Percentiles rank a stretch among this genome's conserved stretches.
These are phyloP conservation scores for Ommatoiulus sabulosus DNA, from an alignment of 2,888 invertebrate genomes.

Conservation along the genomic window DNA sequence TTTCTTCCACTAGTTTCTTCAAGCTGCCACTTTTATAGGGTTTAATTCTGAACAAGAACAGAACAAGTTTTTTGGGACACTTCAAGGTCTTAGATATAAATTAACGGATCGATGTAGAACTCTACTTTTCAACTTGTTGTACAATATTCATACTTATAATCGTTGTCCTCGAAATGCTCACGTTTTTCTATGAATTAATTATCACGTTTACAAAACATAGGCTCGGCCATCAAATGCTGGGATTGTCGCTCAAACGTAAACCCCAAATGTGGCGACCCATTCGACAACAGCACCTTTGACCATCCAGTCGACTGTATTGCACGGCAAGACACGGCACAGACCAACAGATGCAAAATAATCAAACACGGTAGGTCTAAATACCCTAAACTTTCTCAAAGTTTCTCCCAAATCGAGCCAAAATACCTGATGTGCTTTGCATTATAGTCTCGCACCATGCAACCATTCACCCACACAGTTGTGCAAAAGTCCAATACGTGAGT, in stretches of 20 bases:
- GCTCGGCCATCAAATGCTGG: constrained; percentile 59
- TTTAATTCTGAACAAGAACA: too few relatives aligned
- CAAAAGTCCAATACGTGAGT: neutral
- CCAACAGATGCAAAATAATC: neutral
- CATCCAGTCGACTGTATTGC: neutral
- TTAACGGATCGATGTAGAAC: too few relatives aligned
- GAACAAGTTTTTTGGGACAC: too few relatives aligned
- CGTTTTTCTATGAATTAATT: neutral
- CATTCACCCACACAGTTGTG: neutral
- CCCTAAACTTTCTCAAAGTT: neutral
- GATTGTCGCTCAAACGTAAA: constrained; percentile 58
- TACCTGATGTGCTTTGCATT: too few relatives aligned
- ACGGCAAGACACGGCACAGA: neutral
- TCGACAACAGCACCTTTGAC: neutral
- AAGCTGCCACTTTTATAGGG: too few relatives aligned
- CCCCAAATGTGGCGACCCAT: neutral
- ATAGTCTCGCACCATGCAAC: too few relatives aligned
- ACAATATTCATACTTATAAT: too few relatives aligned
- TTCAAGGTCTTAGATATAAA: too few relatives aligned
- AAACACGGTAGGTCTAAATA: neutral
- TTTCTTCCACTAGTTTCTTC: too few relatives aligned
- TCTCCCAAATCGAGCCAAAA: neutral
- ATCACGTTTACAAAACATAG: constrained; percentile 19
- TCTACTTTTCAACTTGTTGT: too few relatives aligned
- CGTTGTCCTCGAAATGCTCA: too few relatives aligned